Conservation (phyloP, 35 echinoderm and acorn worm species). For the Acanthaster planci region DNA sequence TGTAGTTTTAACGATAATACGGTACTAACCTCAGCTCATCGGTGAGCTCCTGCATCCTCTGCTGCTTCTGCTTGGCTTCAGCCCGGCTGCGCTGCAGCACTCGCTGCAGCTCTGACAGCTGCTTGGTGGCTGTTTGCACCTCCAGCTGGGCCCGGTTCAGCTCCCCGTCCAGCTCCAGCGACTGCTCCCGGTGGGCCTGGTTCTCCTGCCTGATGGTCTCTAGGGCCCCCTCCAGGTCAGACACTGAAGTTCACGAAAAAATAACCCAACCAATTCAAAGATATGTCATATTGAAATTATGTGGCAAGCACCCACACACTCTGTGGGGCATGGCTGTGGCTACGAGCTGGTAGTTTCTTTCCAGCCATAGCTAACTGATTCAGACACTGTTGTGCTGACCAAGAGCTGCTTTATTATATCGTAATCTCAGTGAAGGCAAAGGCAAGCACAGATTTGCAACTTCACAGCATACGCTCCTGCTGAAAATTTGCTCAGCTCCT, state of each 20-base stretch:
- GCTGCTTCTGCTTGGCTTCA: slow-evolving; percentile 59
- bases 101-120: slow-evolving; percentile 72
- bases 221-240: slow-evolving; percentile 44
- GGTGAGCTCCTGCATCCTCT: slow-evolving; percentile 59
- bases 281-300: too few species aligned
- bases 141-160: slow-evolving; percentile 57
- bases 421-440: too few species aligned
- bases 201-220: slow-evolving; percentile 33
- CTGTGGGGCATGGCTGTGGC: background rate
- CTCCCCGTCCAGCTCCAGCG: slow-evolving; percentile 65
- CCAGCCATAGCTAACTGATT: background rate
- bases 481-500: too few species aligned
- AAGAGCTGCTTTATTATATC: too few species aligned
- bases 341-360: background rate
- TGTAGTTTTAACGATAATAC: background rate
- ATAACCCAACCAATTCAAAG: too few species aligned
- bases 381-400: background rate
- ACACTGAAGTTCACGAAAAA: slow-evolving; percentile 19
- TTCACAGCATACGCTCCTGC: too few species aligned
- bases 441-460: too few species aligned
- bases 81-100: slow-evolving; percentile 80
- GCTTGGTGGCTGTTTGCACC: slow-evolving; percentile 67
- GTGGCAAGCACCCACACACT: too few species aligned
- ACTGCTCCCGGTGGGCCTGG: slow-evolving; percentile 39
- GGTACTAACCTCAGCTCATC: slow-evolving; percentile 63